Base-by-base conservation (phyloP, 2,797 vertebrate species). In the Sparidentex hasta region DNA sequence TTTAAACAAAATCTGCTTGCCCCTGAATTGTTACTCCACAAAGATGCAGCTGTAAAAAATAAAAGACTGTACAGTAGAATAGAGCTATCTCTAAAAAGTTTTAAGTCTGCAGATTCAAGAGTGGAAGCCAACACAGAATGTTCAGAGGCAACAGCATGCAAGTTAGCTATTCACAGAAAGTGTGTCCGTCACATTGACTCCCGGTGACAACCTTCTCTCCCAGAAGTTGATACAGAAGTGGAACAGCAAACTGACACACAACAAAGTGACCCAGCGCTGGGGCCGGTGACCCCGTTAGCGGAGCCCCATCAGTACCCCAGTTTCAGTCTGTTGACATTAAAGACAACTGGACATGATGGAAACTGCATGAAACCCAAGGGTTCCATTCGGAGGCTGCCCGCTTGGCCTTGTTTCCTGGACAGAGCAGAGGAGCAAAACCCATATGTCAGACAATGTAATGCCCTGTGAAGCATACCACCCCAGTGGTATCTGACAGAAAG, bases 361-460 rank as follows among this genome's bases (percentile, higher is more conserved):
- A 87, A 86, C 74, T 58, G 72, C 71, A 89, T 82, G 77, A 78
- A 86, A 86, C 80, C 83, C 82, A 82, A 83, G 73, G 86, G 78
- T 74, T 90, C 78, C 80, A 74, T 81, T 91, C 87, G 80, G 86
- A 76, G 75, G 63, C 82, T 78, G 84, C 79, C 84, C 56, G 59
- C 68, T 91, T 93, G 92, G 93, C 87, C 84, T 80, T 81, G 84
- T 85, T 92, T 91, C 82, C 86, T 88, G 91, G 88, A 92, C 89
- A 73, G 88, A 85, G 79, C 76, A 78, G 81, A 90, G 82, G 69
- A 85, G 82, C 69, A 74, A 90, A 88, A 90, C 90, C 94, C 94
- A 94, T 95, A 94, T 95, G 94, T 93, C 89, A 86, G 89, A 92
- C 92, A 93, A 93, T 88, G 85, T 87, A 90, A 89, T 85, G 91